These are phyloP conservation scores for Glandiceps talaboti DNA, from an alignment of 53 echinoderm and acorn worm species.

Conservation along the genomic window DNA sequence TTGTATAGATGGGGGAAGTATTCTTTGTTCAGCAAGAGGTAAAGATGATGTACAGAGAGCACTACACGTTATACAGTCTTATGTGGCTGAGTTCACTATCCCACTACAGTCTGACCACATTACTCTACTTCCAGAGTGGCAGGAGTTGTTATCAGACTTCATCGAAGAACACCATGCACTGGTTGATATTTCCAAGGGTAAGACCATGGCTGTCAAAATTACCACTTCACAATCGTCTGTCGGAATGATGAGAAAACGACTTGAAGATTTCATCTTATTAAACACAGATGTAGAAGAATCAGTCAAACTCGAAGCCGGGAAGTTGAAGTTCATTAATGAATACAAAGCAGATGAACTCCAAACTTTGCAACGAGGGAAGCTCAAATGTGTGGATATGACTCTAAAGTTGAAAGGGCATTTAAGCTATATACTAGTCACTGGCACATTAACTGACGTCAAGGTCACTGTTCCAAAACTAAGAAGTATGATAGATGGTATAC, in stretches of 20 bases:
- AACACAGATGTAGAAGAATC: neutral
- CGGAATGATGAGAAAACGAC: neutral
- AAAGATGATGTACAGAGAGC: slow-evolving; percentile 7
- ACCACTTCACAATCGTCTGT: too few species aligned
- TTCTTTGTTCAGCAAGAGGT: slow-evolving; percentile 4
- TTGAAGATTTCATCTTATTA: neutral
- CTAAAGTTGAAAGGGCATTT: slow-evolving; percentile 12
- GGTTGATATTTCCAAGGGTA: neutral
- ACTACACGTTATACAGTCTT: slow-evolving; percentile 4
- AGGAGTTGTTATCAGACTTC: neutral
- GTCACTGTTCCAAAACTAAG: slow-evolving; percentile 1
- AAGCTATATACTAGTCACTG: slow-evolving; percentile 14
- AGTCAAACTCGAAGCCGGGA: neutral
- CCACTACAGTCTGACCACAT: slow-evolving; percentile 3
- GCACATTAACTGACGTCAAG: slow-evolving; percentile 20
- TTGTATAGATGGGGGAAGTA: slow-evolving; percentile 8
- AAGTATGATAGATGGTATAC: neutral
- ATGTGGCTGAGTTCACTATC: slow-evolving; percentile 9
- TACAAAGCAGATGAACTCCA: neutral
- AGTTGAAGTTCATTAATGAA: neutral
- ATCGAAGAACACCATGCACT: neutral
- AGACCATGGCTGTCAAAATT: neutral
- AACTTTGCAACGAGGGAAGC: neutral
- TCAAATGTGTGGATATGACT: neutral
- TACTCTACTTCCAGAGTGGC: neutral